A percentile compares a stretch with the other conserved stretches of the same genome.
These are phyloP conservation scores for Lytechinus variegatus DNA, from an alignment of 35 echinoderm and acorn worm species.

Conservation along the genomic window DNA sequence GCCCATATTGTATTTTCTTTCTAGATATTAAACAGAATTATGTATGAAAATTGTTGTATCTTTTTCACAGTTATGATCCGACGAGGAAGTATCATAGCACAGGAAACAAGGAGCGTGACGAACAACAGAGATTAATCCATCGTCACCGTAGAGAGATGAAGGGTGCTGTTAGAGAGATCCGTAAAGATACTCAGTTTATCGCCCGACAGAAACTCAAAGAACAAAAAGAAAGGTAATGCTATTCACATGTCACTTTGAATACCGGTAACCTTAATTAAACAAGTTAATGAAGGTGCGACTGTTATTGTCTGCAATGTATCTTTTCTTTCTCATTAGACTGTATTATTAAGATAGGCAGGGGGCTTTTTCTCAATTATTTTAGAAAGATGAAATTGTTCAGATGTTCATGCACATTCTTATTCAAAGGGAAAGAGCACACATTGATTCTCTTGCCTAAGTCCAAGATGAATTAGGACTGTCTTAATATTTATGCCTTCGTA, in stretches of 20 bases:
- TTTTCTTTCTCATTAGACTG: background rate
- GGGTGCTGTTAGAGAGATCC: constrained; percentile 87
- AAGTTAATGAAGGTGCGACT: background rate
- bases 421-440: no score
- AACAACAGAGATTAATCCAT: constrained; percentile 80
- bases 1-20: no score
- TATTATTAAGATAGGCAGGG: background rate
- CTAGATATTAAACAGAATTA: no score
- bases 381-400: no score
- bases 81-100: constrained; percentile 71
- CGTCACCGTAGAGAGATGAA: constrained; percentile 92
- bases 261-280: no score
- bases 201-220: constrained; percentile 89
- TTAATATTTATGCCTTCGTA: no score
- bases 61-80: constrained; percentile 84
- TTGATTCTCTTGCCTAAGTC: no score
- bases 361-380: no score
- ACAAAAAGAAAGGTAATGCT: constrained; percentile 74
- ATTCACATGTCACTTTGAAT: background rate
- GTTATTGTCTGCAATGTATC: background rate
- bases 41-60: background rate
- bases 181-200: constrained; percentile 94
- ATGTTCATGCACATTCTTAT: no score
- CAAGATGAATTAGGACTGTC: no score
- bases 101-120: constrained; percentile 73